These are phyloP conservation scores for Microctonus aethiopoides DNA, from an alignment of 2,888 invertebrate species.

Conservation along the genomic window DNA sequence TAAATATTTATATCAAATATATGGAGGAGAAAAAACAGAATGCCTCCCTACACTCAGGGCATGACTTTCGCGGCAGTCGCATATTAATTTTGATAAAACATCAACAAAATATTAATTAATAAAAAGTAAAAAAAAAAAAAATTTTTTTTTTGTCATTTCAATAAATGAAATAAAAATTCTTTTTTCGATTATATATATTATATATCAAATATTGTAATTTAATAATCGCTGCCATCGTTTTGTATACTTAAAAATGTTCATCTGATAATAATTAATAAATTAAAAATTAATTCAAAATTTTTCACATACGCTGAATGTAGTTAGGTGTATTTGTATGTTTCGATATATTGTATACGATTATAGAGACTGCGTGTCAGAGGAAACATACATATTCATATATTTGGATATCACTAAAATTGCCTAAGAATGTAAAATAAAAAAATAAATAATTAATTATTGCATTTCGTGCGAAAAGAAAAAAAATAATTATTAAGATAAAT, in stretches of 20 bases:
- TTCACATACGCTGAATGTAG: slow-evolving; percentile 53
- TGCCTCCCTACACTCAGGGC: slow-evolving; percentile 59
- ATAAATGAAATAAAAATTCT: background rate
- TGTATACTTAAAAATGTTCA: background rate
- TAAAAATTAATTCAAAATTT: background rate
- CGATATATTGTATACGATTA: slow-evolving; percentile 41
- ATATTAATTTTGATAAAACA: slow-evolving; percentile 27
- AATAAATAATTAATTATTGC: slow-evolving; percentile 9
- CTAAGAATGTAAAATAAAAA: background rate
- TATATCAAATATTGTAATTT: no score
- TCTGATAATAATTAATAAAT: background rate
- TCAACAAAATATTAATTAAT: slow-evolving; percentile 28
- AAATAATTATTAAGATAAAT: slow-evolving; percentile 62
- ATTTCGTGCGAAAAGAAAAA: slow-evolving; percentile 20
- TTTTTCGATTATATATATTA: background rate
- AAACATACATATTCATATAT: slow-evolving; percentile 65
- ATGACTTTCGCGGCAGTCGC: slow-evolving; percentile 25
- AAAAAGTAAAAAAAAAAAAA: slow-evolving; percentile 27
- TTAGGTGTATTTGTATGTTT: slow-evolving; percentile 49
- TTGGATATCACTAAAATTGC: background rate
- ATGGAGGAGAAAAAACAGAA: slow-evolving; percentile 36
- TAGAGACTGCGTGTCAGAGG: slow-evolving; percentile 54
- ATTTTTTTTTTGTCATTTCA: background rate
- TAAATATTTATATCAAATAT: background rate
- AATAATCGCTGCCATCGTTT: background rate